Conservation (phyloP, 2,113 vertebrate species). For the Budorcas taxicolor region DNA sequence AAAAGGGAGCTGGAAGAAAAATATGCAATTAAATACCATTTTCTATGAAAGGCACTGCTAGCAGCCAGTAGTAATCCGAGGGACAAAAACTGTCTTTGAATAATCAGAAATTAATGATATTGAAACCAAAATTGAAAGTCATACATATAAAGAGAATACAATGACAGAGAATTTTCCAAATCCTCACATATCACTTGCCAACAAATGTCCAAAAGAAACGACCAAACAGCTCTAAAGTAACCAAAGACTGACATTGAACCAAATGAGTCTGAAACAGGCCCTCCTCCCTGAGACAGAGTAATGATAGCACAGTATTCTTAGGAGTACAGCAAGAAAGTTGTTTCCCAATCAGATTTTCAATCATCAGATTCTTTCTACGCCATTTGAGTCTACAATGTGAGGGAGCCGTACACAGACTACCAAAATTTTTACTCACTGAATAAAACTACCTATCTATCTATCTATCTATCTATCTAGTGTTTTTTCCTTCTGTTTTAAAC, state of each 20-base stretch:
- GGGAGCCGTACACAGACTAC: neutral
- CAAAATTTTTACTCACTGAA: neutral
- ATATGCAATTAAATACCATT: neutral
- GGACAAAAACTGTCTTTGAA: slow-evolving; percentile 15
- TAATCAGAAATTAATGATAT: slow-evolving; percentile 17
- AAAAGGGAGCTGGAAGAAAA: slow-evolving; percentile 20
- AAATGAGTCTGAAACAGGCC: slow-evolving; percentile 13
- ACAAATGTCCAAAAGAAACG: slow-evolving; percentile 34
- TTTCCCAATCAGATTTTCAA: slow-evolving; percentile 35
- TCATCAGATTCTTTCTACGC: neutral
- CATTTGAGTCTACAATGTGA: slow-evolving; percentile 17
- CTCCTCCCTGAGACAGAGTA: neutral
- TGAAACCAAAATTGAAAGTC: slow-evolving; percentile 42
- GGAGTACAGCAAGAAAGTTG: neutral
- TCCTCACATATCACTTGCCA: slow-evolving; percentile 15
- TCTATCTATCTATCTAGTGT: neutral
- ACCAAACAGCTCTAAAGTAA: slow-evolving; percentile 27
- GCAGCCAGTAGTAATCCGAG: neutral
- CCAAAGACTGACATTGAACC: neutral
- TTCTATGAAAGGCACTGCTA: slow-evolving; percentile 16
- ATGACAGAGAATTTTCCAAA: slow-evolving; percentile 25
- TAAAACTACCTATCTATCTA: neutral
- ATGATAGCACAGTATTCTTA: neutral
- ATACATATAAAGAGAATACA: slow-evolving; percentile 31
- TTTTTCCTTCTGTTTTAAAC: slow-evolving; percentile 17